A percentile compares a stretch with the other conserved stretches of the same genome.
phyloP scores from a whole-genome alignment of 2,797 vertebrate genomes.

The Staurois parvus region DNA sequence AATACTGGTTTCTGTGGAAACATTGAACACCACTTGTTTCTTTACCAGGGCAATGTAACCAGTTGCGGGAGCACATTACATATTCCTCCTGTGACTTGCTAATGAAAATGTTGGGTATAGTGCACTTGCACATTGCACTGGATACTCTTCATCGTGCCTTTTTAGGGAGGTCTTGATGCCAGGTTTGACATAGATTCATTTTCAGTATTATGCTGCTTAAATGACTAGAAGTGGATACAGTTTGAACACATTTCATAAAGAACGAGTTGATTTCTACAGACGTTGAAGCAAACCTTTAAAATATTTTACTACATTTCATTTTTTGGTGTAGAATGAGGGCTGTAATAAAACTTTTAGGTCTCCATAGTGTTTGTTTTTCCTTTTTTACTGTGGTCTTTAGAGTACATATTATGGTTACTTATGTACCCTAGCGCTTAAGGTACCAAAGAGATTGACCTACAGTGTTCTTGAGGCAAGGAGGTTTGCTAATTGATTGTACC shows the following conservation, averaged over 20 bases:
- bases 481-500: constrained; percentile 14
- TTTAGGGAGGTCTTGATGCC: not conserved
- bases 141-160: constrained; percentile 17
- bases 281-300: not conserved
- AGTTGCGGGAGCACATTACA: not conserved
- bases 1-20: too few relatives aligned
- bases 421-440: constrained; percentile 33
- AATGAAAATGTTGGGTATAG: not conserved
- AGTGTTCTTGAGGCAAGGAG: constrained; percentile 31
- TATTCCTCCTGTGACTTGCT: not conserved
- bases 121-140: not conserved
- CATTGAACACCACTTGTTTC: too few relatives aligned
- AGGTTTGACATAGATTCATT: too few relatives aligned
- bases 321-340: not conserved
- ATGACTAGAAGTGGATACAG: not conserved
- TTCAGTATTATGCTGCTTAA: not conserved
- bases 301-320: not conserved
- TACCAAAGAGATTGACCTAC: constrained; percentile 59
- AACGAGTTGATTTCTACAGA: not conserved
- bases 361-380: too few relatives aligned
- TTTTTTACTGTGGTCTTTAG: constrained; percentile 9
- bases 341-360: constrained; percentile 3
- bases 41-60: too few relatives aligned
- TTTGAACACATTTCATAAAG: not conserved
- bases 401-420: constrained; percentile 5